Conservation (phyloP, 2,797 vertebrate genomes). For the Vespertilio murinus region DNA sequence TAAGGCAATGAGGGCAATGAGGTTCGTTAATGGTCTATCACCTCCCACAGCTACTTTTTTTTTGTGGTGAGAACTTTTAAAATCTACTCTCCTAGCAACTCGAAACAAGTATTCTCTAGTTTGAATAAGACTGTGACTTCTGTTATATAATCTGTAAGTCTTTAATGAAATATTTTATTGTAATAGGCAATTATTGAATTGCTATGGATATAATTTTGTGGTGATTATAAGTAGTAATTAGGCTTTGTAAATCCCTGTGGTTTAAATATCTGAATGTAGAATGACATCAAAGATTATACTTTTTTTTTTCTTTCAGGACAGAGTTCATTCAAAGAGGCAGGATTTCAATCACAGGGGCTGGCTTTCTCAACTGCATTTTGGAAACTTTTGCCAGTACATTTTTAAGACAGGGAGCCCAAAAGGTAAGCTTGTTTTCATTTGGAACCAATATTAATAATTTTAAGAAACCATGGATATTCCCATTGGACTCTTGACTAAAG, state of each 20-base stretch:
- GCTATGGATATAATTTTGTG: not conserved
- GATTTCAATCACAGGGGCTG: constrained; percentile 80
- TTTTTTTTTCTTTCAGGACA: constrained; percentile 72
- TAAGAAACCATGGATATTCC: not conserved
- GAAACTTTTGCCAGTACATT: constrained; percentile 81
- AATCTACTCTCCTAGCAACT: not conserved
- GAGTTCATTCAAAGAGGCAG: constrained; percentile 81
- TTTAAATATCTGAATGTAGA: not conserved
- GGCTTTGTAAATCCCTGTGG: not conserved
- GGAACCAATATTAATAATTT: constrained; percentile 35
- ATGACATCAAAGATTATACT: not conserved
- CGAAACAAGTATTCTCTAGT: not conserved
- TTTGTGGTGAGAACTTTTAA: not conserved
- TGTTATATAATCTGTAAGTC: not conserved
- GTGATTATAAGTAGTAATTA: not conserved
- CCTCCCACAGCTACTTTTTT: not conserved
- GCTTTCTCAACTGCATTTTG: constrained; percentile 80
- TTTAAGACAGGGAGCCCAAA: constrained; percentile 82
- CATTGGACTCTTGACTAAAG: not conserved
- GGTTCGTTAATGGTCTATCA: not conserved
- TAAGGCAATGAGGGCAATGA: not conserved
- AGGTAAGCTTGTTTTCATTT: constrained; percentile 73
- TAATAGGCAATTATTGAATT: constrained; percentile 39
- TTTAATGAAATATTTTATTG: constrained; percentile 40
- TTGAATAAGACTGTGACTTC: not conserved